Evolutionary conservation across 2,797 vertebrate species (phyloP), one percentile per base, ranked within the genome.

Genomic region (Rhabdophis nuchalis): DNA sequence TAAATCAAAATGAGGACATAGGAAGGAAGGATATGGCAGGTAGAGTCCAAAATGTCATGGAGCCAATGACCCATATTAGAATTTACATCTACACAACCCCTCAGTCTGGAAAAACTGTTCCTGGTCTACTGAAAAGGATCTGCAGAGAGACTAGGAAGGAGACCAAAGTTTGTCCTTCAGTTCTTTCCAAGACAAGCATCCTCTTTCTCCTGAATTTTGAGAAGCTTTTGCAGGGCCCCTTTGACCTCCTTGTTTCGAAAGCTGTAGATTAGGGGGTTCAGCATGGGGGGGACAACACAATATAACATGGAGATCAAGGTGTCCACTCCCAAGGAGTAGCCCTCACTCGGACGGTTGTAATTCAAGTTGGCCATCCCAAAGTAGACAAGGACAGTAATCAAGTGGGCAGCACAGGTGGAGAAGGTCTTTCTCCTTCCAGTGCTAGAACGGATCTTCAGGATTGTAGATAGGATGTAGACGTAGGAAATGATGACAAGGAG

Each of bases 221-320:
- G 4, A 1, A 57, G 10, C 29, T 90, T 92, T 52, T 0, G 0
- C n/a, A 96, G 29, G 0, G 96, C 96, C 0, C 85, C 87, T 58
- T 56, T 87, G 0, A 97, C 96, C 57, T 95, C 96, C 82, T 89
- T 95, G 87, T 96, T 97, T 72, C 92, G 92, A 23, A 97, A 93
- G 64, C 97, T 97, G 29, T 97, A 98, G 88, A 95, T 97, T 57
- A 97, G 61, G 2, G 97, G 96, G 92, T 96, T 97, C 93, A 97
- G 25, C 96, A 95, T 91, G 0, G 97, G 97, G 0, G 87, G 94
- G 89, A 97, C 0, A 0, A 96, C 93, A 0, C 96, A 96, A 68
- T 94, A 97, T 1, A 97, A 18, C 0, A 23, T 4, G 0, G 97
- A 97, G 18, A 96, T 86, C 88, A 96, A 60, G 0, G 20, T 20